Percentiles rank a stretch among this genome's conserved stretches.
Evolutionary conservation across 2,113 vertebrate species (phyloP).

Genomic region (Chionodraco myersi): DNA sequence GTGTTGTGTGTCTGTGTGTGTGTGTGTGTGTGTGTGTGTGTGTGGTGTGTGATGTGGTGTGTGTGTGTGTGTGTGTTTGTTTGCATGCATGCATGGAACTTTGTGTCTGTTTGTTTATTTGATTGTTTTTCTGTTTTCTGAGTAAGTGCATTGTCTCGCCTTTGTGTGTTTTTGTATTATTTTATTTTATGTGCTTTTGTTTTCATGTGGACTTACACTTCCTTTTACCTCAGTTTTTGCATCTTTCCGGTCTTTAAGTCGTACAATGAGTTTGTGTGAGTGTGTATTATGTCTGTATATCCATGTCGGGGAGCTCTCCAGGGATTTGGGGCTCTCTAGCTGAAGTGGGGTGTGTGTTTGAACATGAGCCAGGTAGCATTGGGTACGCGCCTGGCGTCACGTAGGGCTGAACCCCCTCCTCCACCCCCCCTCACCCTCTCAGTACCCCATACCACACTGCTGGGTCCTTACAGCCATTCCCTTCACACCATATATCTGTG

Average conservation of each 20-base stretch:
- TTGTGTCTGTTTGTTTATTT: slow-evolving; percentile 36
- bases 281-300: slow-evolving; percentile 24
- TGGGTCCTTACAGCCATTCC: slow-evolving; percentile 6
- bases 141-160: not conserved
- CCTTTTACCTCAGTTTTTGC: slow-evolving; percentile 2
- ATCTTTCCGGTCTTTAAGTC: not conserved
- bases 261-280: not conserved
- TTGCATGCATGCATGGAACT: slow-evolving; percentile 10
- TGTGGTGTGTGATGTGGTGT: slow-evolving; percentile 2
- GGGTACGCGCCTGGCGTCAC: slow-evolving; percentile 31
- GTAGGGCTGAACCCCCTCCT: slow-evolving; percentile 8
- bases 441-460: slow-evolving; percentile 9
- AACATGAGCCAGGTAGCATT: slow-evolving; percentile 40
- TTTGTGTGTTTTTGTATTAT: not conserved
- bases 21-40: not conserved
- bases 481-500: not conserved
- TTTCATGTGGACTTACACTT: not conserved
- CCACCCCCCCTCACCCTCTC: not conserved
- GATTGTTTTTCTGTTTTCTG: not conserved
- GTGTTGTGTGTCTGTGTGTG: too few species aligned
- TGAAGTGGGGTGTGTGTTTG: slow-evolving; percentile 45
- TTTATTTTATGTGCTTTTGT: not conserved
- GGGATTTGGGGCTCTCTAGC: slow-evolving; percentile 41
- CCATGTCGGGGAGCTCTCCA: slow-evolving; percentile 14
- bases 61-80: not conserved